Evolutionary conservation across 1,140 invertebrate species (phyloP), one percentile per base, ranked within the genome.

Genomic region (Argopecten irradians): DNA sequence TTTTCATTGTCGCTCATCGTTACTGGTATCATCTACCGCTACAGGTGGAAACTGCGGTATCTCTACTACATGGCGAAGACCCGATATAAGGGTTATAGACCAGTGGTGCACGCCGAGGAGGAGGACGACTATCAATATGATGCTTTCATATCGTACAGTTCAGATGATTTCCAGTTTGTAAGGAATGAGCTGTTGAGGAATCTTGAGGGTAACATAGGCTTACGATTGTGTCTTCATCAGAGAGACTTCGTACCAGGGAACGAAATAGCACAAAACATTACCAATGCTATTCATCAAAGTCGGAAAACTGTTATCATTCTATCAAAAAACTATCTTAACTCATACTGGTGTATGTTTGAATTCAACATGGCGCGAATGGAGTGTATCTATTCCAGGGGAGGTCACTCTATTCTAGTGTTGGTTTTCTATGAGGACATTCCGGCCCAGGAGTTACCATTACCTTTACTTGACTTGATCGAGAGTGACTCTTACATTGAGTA

Each of bases 341-440:
- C 97, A 22, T 96, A 97, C 36, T 97, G 97, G 97, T 97, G 97
- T 92, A 91, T 96, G 82, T 97, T 96, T 96, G 97, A 97, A 93
- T 96, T 96, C 19, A 96, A 97, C 89, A 94, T 93, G 92, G 92
- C 91, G 14, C 84, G 87, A 36, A 91, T 92, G 92, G 92, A 94
- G 34, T 87, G 89, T 39, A 86, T 92, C n/a, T 87, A 92, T 55
- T 91, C 91, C n/a, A 86, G 85, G 43, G 41, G 82, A 82, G 92
- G 90, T 34, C 41, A 87, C 34, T 84, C 89, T 36, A 87, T 92
- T 84, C 28, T 94, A 32, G 32, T 92, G 34, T 85, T 94, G 35
- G 85, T 93, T 2, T 84, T 93, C 55, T 88, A 89, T 34, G 89
- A 91, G 89, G 32, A 93, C 8, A 39, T 93, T 13, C 82, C 86